Percentiles rank a stretch among this genome's conserved stretches.
Conservation (phyloP, 2,888 invertebrate genomes). For the Saturnia pavonia region DNA sequence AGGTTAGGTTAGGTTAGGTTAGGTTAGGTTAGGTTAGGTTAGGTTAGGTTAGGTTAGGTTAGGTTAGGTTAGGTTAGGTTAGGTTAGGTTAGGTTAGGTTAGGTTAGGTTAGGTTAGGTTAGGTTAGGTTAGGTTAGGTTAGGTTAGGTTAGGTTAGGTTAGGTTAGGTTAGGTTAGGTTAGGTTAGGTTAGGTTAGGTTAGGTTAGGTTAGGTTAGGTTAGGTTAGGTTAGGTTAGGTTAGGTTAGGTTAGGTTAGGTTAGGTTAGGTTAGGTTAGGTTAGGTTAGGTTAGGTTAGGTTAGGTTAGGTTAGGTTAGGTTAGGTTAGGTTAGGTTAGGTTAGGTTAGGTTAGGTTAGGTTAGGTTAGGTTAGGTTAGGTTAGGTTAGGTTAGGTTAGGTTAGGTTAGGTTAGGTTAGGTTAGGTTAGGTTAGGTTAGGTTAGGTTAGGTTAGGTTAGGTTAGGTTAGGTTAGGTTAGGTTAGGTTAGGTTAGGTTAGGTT, state of each 20-base stretch:
- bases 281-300: slow-evolving; percentile 13
- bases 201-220: too few species aligned
- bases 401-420: slow-evolving; percentile 32
- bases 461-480: slow-evolving; percentile 28
- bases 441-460: slow-evolving; percentile 23
- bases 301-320: slow-evolving; percentile 15
- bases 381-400: slow-evolving; percentile 28
- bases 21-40: slow-evolving; percentile 28
- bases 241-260: too few species aligned
- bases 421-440: slow-evolving; percentile 27
- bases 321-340: slow-evolving; percentile 27
- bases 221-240: too few species aligned
- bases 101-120: slow-evolving; percentile 30
- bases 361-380: too few species aligned
- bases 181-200: background rate
- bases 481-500: slow-evolving; percentile 29
- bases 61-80: slow-evolving; percentile 31
- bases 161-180: slow-evolving; percentile 29
- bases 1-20: slow-evolving; percentile 24
- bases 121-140: slow-evolving; percentile 26
- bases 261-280: slow-evolving; percentile 19
- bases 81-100: slow-evolving; percentile 29
- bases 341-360: slow-evolving; percentile 21
- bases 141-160: slow-evolving; percentile 28
- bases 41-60: slow-evolving; percentile 31